phyloP scores from a whole-genome alignment of 2,797 vertebrate genomes.

The Bradypus variegatus region DNA sequence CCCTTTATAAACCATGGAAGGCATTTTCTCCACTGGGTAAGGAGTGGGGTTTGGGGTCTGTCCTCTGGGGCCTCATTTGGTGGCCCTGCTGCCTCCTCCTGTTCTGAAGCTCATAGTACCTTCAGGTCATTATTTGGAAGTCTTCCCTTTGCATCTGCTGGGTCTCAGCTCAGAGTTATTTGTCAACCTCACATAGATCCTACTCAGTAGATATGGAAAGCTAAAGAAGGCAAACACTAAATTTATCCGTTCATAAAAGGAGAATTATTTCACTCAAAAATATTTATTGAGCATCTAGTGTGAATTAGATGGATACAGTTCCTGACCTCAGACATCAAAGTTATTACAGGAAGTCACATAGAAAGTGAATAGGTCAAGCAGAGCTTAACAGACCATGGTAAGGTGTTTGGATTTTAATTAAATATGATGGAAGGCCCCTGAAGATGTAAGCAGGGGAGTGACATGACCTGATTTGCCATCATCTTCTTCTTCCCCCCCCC shows the following conservation, averaged over 20 bases:
- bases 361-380: neutral
- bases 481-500: too few relatives aligned
- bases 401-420: slow-evolving; percentile 6
- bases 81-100: neutral
- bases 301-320: neutral
- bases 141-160: neutral
- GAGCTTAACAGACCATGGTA: neutral
- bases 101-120: neutral
- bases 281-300: neutral
- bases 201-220: neutral
- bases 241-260: neutral
- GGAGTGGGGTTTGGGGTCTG: neutral
- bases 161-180: neutral
- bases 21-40: neutral
- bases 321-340: neutral
- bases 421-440: neutral
- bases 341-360: neutral
- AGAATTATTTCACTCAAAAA: neutral
- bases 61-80: too few relatives aligned
- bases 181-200: neutral
- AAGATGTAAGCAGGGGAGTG: neutral
- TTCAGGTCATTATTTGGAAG: neutral
- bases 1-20: neutral
- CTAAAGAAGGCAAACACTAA: neutral
- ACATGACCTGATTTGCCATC: neutral